Conservation (phyloP, 1,140 invertebrate species). For the Harpegnathos saltator region DNA sequence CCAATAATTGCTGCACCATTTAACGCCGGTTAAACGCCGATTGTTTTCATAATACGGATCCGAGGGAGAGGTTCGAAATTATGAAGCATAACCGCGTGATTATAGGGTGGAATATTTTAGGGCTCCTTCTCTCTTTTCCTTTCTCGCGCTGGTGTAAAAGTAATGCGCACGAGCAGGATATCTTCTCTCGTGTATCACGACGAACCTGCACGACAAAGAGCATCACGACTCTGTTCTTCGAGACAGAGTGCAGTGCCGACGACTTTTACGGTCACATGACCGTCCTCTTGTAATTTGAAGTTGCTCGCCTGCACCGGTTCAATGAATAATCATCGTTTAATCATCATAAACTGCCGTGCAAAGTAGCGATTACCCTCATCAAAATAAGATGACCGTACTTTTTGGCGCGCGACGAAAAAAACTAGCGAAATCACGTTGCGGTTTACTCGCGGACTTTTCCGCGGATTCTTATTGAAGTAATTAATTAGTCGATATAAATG, state of each 20-base stretch:
- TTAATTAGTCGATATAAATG: constrained; percentile 1
- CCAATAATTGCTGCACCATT: background rate
- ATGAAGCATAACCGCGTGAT: constrained; percentile 25
- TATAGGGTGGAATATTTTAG: constrained; percentile 42
- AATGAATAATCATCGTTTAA: constrained; percentile 69
- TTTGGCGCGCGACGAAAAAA: background rate
- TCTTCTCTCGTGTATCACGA: constrained; percentile 14
- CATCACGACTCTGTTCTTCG: background rate
- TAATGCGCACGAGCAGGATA: constrained; percentile 28
- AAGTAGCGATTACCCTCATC: constrained; percentile 36
- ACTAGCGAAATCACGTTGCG: background rate
- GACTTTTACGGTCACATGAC: constrained; percentile 53
- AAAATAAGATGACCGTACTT: constrained; percentile 1
- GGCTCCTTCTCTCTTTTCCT: constrained; percentile 13
- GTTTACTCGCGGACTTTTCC: background rate
- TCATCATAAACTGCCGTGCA: constrained; percentile 63
- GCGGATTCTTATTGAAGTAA: background rate
- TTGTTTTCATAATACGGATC: constrained; percentile 17
- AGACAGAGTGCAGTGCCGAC: background rate
- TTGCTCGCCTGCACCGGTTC: constrained; percentile 14
- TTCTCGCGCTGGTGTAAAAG: constrained; percentile 28
- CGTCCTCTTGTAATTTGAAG: constrained; percentile 32
- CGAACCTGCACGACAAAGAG: constrained; percentile 35
- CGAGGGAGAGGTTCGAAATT: constrained; percentile 9
- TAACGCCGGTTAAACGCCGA: background rate